A percentile compares a stretch with the other conserved stretches of the same genome.
phyloP scores from a whole-genome alignment of 2,888 invertebrate genomes.

The Mythimna loreyi region DNA sequence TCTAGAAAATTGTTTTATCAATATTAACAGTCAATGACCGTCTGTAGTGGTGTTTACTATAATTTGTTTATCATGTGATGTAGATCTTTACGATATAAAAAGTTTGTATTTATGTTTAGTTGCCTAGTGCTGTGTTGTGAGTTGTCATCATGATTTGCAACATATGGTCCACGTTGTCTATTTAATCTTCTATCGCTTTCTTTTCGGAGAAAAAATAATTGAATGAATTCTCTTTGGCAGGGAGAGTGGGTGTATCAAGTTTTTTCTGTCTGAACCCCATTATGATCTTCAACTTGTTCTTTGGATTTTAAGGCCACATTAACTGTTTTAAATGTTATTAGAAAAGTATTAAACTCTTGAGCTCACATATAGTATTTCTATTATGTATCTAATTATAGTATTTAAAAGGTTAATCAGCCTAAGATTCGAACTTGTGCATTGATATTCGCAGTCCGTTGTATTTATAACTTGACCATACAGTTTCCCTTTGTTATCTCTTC shows the following conservation, averaged over 20 bases:
- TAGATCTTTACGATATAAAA: conserved; percentile 25
- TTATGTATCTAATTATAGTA: too few species aligned
- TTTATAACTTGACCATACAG: too few species aligned
- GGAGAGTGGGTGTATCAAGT: too few species aligned
- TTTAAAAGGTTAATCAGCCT: too few species aligned
- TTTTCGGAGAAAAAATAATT: neutral
- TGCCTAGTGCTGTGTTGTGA: conserved; percentile 1
- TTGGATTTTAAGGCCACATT: neutral
- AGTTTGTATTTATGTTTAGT: conserved; percentile 9
- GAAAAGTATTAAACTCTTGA: too few species aligned
- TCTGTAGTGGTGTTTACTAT: conserved; percentile 39
- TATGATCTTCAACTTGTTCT: too few species aligned
- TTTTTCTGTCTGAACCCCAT: too few species aligned
- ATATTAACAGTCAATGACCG: conserved; percentile 49
- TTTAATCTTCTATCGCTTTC: neutral
- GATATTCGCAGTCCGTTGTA: too few species aligned
- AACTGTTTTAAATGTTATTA: neutral
- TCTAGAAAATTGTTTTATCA: conserved; percentile 26
- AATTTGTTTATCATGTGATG: conserved; percentile 47
- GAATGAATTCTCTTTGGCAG: neutral
- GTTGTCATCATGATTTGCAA: conserved; percentile 1
- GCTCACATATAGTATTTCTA: too few species aligned
- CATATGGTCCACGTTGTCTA: neutral
- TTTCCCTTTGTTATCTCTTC: too few species aligned
- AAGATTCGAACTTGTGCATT: too few species aligned